phyloP scores from a whole-genome alignment of 2,797 vertebrate species.

The Gallinago nigripennis region DNA sequence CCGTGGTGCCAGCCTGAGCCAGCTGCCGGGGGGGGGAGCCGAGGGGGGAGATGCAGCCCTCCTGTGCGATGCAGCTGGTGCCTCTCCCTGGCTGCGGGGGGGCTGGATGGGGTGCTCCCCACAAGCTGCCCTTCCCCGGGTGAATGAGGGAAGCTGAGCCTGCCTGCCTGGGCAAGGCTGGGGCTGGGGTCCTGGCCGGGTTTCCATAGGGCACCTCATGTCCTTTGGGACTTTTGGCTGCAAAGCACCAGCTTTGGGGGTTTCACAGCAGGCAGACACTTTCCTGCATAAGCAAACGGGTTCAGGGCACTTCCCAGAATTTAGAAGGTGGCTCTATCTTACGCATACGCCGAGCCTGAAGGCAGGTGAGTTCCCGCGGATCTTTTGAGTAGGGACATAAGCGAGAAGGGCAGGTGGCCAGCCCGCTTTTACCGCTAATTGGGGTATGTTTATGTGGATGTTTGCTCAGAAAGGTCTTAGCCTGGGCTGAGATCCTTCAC shows the following conservation, averaged over 20 bases:
- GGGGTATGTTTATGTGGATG: neutral
- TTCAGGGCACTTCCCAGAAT: neutral
- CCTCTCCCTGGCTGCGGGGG: neutral
- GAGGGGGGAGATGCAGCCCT: neutral
- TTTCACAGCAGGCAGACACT: neutral
- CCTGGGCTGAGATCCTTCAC: neutral
- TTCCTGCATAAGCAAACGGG: neutral
- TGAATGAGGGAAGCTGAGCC: neutral
- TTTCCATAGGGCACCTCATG: neutral
- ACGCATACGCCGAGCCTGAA: neutral
- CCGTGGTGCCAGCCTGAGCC: neutral
- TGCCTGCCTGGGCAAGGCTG: neutral
- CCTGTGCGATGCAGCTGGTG: accelerated
- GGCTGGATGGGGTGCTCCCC: neutral
- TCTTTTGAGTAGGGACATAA: neutral
- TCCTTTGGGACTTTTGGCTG: neutral
- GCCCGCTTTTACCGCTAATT: neutral
- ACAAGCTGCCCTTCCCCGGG: accelerated
- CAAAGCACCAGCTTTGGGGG: neutral
- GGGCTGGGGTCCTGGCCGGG: accelerated
- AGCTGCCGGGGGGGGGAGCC: neutral
- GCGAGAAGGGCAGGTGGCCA: constrained; percentile 2
- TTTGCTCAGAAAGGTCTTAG: neutral
- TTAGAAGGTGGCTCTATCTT: neutral
- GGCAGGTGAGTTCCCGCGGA: neutral